phyloP scores from a whole-genome alignment of 2,797 vertebrate genomes.

The Acestrorhynchus altus region DNA sequence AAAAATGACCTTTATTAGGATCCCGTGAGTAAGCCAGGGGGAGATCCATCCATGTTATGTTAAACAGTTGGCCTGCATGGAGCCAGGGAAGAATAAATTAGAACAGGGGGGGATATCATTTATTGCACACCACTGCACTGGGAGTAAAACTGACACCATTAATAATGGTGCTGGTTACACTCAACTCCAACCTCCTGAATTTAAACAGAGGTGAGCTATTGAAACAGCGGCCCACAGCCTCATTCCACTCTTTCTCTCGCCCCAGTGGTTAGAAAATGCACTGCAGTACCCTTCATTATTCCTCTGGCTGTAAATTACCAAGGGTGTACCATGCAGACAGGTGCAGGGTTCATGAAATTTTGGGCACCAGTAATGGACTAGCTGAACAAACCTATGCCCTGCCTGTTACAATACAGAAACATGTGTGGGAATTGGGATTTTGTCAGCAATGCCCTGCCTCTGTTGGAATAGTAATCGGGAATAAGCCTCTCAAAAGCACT shows the following conservation, averaged over 20 bases:
- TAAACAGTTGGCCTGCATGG: slow-evolving; percentile 56
- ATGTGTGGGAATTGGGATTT: slow-evolving; percentile 4
- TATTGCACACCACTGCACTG: slow-evolving; percentile 57
- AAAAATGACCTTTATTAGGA: slow-evolving; percentile 66
- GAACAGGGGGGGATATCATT: slow-evolving; percentile 54
- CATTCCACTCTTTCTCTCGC: slow-evolving; percentile 13
- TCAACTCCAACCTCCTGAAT: slow-evolving; percentile 43
- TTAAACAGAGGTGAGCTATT: slow-evolving; percentile 54
- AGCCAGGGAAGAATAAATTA: slow-evolving; percentile 62
- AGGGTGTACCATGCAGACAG: slow-evolving; percentile 37
- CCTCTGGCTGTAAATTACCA: slow-evolving; percentile 15
- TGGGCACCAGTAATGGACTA: slow-evolving; percentile 15
- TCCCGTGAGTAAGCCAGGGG: slow-evolving; percentile 53
- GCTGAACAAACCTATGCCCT: slow-evolving; percentile 8
- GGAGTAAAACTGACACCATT: slow-evolving; percentile 65
- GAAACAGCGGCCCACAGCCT: slow-evolving; percentile 39
- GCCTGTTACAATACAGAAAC: slow-evolving; percentile 3
- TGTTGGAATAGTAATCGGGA: neutral
- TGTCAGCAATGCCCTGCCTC: neutral
- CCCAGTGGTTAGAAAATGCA: slow-evolving; percentile 24
- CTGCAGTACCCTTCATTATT: slow-evolving; percentile 45
- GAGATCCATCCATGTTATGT: slow-evolving; percentile 61
- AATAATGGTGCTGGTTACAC: slow-evolving; percentile 57
- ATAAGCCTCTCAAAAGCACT: neutral
- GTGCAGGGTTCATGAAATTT: slow-evolving; percentile 6